Conservation (phyloP, 2,888 invertebrate genomes). For the Meta bourneti region DNA sequence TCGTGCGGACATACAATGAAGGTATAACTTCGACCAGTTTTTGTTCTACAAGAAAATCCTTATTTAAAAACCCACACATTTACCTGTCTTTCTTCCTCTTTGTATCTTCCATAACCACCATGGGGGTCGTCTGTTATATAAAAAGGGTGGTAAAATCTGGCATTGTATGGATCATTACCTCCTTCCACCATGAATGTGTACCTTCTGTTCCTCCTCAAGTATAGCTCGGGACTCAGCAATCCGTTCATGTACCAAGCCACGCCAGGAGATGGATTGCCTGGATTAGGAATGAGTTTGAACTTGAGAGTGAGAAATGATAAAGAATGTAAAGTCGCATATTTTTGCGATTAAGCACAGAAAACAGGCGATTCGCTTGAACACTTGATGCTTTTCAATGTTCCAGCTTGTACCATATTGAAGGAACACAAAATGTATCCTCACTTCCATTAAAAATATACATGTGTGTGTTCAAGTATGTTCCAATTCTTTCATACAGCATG, state of each 20-base stretch:
- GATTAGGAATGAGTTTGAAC: conserved; percentile 36
- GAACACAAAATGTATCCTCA: too few relatives aligned
- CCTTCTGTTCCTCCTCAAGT: conserved; percentile 90
- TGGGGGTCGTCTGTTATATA: conserved; percentile 92
- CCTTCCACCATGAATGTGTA: conserved; percentile 90
- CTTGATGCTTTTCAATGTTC: too few relatives aligned
- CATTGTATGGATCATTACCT: conserved; percentile 90
- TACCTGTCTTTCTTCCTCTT: conserved; percentile 86
- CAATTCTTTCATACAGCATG: too few relatives aligned
- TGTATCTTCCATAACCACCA: conserved; percentile 89
- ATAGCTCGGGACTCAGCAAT: conserved; percentile 91
- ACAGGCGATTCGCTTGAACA: too few relatives aligned
- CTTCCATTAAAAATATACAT: too few relatives aligned
- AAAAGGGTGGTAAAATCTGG: conserved; percentile 91
- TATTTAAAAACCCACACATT: conserved; percentile 77
- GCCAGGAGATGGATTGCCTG: conserved; percentile 82
- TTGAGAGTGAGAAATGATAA: not conserved
- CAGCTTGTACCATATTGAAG: too few relatives aligned
- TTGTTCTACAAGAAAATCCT: too few relatives aligned
- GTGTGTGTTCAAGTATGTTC: too few relatives aligned
- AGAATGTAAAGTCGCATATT: not conserved
- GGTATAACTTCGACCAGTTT: too few relatives aligned
- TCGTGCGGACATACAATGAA: too few relatives aligned
- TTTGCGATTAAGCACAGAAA: not conserved
- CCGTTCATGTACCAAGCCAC: conserved; percentile 97